These are phyloP conservation scores for Donacobius atricapilla DNA, from an alignment of 2,113 vertebrate genomes.

Conservation along the genomic window DNA sequence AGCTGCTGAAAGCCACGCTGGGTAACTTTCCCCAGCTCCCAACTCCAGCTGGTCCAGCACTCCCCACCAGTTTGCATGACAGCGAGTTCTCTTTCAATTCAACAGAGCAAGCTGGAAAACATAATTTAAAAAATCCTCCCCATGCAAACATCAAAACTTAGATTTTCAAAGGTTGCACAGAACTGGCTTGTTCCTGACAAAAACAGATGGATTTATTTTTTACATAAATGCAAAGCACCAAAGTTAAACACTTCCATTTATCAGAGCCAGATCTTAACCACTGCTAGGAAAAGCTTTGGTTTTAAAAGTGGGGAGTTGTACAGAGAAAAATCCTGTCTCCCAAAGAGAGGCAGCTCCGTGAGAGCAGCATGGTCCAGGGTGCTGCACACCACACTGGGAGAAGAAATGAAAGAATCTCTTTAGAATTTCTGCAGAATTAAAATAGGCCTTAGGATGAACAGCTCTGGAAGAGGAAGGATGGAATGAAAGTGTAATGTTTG, in stretches of 20 bases:
- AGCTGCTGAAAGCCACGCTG: neutral
- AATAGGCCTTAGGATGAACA: rapidly evolving
- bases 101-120: neutral
- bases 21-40: neutral
- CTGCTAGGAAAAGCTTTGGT: neutral
- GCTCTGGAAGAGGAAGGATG: neutral
- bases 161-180: neutral
- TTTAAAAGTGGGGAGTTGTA: neutral
- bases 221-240: neutral
- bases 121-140: neutral
- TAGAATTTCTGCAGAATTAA: neutral
- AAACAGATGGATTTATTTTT: neutral
- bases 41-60: neutral
- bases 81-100: neutral
- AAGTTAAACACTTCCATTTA: neutral
- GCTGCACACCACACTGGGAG: neutral
- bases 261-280: neutral
- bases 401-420: neutral
- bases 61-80: neutral
- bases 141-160: neutral
- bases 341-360: neutral
- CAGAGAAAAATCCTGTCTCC: neutral
- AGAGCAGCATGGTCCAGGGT: neutral
- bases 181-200: neutral
- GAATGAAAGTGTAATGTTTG: neutral